Evolutionary conservation across 1,140 invertebrate species (phyloP).

Genomic region (Drosophila bifasciata): DNA sequence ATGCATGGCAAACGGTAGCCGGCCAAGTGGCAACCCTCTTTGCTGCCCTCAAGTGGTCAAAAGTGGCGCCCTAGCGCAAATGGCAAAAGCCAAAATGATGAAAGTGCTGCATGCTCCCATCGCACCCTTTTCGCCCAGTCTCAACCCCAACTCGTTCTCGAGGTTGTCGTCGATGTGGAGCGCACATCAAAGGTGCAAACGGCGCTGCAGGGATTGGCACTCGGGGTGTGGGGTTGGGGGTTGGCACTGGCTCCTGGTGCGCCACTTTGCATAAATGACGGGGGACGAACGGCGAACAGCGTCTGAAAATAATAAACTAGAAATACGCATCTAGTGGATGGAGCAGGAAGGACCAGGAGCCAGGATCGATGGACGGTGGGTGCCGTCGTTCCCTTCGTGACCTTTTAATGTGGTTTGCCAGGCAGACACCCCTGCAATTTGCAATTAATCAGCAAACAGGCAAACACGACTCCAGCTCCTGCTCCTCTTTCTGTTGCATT

Average conservation of each 20-base stretch:
- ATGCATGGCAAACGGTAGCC: slow-evolving; percentile 30
- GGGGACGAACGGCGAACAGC: slow-evolving; percentile 14
- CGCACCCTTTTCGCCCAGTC: no score
- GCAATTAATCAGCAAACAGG: slow-evolving; percentile 78
- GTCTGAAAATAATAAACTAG: slow-evolving; percentile 76
- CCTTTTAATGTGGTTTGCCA: slow-evolving; percentile 78
- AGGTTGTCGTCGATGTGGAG: slow-evolving; percentile 60
- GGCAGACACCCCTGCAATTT: slow-evolving; percentile 78
- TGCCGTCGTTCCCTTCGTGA: slow-evolving; percentile 57
- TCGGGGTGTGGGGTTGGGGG: slow-evolving; percentile 4
- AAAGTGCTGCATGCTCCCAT: slow-evolving; percentile 55
- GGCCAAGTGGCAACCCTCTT: slow-evolving; percentile 74
- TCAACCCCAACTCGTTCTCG: slow-evolving; percentile 8
- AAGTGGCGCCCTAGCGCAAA: slow-evolving; percentile 70
- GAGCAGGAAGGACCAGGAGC: not conserved
- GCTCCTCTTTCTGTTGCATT: slow-evolving; percentile 29
- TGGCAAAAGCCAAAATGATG: slow-evolving; percentile 80
- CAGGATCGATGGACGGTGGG: slow-evolving; percentile 52
- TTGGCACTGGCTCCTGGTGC: slow-evolving; percentile 43
- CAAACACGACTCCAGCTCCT: slow-evolving; percentile 36
- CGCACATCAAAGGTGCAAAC: slow-evolving; percentile 75
- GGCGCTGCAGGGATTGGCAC: slow-evolving; percentile 57
- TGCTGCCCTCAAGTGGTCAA: slow-evolving; percentile 67
- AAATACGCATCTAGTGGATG: slow-evolving; percentile 62
- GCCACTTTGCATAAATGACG: slow-evolving; percentile 78